These are phyloP conservation scores for Cyprinodon variegatus DNA, from an alignment of 2,113 vertebrate genomes.

Conservation along the genomic window DNA sequence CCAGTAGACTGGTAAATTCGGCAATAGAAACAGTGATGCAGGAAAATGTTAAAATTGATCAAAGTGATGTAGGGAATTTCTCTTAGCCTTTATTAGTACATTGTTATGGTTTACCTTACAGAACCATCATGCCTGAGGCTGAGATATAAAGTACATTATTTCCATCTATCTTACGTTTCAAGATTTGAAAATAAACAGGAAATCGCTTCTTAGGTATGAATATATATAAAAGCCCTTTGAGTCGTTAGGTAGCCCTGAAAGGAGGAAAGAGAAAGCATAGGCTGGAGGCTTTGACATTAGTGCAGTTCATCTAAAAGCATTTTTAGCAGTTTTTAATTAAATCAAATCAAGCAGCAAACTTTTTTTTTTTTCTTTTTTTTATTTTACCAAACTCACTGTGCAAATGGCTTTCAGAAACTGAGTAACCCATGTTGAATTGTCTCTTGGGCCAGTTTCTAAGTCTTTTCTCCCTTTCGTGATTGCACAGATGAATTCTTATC, in stretches of 20 bases:
- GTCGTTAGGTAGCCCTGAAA: slow-evolving; percentile 28
- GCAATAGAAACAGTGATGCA: slow-evolving; percentile 45
- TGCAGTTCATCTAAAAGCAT: not conserved
- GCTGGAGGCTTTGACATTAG: not conserved
- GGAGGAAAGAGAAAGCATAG: not conserved
- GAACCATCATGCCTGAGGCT: not conserved
- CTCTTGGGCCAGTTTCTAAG: slow-evolving; percentile 7
- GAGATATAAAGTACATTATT: not conserved
- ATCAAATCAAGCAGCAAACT: slow-evolving; percentile 52
- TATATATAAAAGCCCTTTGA: slow-evolving; percentile 7
- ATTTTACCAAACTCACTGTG: slow-evolving; percentile 25
- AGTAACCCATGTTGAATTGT: slow-evolving; percentile 48
- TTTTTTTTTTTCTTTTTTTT: slow-evolving; percentile 27
- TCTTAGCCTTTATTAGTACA: slow-evolving; percentile 7
- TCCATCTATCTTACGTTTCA: slow-evolving; percentile 6
- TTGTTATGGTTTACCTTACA: slow-evolving; percentile 46
- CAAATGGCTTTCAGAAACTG: slow-evolving; percentile 27
- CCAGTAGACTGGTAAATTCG: slow-evolving; percentile 53
- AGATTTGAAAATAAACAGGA: slow-evolving; percentile 10
- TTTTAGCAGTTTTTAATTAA: slow-evolving; percentile 12
- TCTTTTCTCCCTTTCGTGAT: not conserved
- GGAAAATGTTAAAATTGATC: slow-evolving; percentile 57
- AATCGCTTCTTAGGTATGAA: slow-evolving; percentile 19
- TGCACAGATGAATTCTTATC: slow-evolving; percentile 5
- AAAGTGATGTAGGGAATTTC: slow-evolving; percentile 37